Evolutionary conservation across 2,888 invertebrate genomes (phyloP).

Genomic region (Branchipolynoe longqiensis): DNA sequence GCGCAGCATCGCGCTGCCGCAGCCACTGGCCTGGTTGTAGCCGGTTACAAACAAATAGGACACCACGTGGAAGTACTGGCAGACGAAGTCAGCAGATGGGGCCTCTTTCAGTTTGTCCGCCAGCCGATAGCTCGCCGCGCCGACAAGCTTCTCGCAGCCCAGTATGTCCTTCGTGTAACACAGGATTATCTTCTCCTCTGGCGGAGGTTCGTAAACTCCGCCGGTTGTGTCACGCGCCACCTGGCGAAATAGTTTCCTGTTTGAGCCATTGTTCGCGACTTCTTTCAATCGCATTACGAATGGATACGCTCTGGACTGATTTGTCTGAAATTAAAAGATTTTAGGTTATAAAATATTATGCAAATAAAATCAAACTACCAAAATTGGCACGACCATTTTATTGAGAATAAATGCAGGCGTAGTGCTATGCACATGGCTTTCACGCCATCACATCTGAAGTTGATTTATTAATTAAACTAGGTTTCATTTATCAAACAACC

Average conservation of each 20-base stretch:
- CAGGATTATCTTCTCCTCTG: slow-evolving; percentile 40
- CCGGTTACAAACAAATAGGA: slow-evolving; percentile 52
- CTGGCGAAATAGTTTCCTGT: slow-evolving; percentile 34
- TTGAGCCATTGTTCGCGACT: slow-evolving; percentile 10
- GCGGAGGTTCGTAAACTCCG: slow-evolving; percentile 43
- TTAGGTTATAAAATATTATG: neutral
- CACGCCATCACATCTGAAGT: no score
- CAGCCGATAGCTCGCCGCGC: slow-evolving; percentile 41
- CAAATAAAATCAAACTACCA: neutral
- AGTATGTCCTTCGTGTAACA: neutral
- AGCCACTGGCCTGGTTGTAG: slow-evolving; percentile 36
- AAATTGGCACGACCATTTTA: neutral
- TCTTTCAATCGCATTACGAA: slow-evolving; percentile 24
- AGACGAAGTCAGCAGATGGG: neutral
- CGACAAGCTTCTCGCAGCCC: slow-evolving; percentile 18
- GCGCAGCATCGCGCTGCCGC: slow-evolving; percentile 26
- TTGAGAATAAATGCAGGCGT: no score
- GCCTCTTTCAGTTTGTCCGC: slow-evolving; percentile 10
- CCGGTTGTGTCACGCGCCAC: slow-evolving; percentile 50
- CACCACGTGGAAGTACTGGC: slow-evolving; percentile 25
- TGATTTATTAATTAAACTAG: no score
- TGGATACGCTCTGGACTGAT: no score
- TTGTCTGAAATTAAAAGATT: slow-evolving; percentile 21
- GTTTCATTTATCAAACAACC: no score
- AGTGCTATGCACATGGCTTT: no score